A percentile compares a stretch with the other conserved stretches of the same genome.
Evolutionary conservation across 2,888 invertebrate genomes (phyloP).

Genomic region (Habrosyne pyritoides): DNA sequence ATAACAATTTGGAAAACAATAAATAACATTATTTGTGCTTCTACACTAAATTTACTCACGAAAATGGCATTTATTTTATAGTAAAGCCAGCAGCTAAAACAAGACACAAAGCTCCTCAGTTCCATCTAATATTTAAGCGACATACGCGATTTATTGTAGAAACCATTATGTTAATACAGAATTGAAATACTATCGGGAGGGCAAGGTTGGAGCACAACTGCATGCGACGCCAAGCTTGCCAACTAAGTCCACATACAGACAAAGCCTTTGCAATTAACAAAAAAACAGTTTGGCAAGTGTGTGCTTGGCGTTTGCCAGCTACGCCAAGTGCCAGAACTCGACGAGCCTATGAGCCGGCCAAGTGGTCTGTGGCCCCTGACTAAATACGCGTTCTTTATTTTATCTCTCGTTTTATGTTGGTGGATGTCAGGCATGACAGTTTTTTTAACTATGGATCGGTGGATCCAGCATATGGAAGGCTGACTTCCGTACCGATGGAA

Average conservation of each 20-base stretch:
- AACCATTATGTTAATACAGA: neutral
- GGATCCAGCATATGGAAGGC: no score
- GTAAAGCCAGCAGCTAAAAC: no score
- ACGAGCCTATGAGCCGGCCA: neutral
- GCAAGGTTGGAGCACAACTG: neutral
- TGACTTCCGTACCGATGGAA: no score
- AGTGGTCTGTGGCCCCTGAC: neutral
- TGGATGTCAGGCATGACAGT: no score
- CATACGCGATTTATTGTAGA: neutral
- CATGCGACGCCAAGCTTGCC: conserved; percentile 1
- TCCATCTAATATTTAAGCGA: neutral
- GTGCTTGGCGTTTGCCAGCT: conserved; percentile 26
- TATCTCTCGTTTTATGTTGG: neutral
- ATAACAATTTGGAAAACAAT: no score
- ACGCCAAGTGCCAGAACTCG: conserved; percentile 16
- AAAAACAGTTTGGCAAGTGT: conserved; percentile 39
- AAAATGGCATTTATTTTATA: no score
- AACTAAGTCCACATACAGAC: conserved; percentile 5
- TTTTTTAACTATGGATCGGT: no score
- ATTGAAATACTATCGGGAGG: neutral
- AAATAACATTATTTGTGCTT: no score
- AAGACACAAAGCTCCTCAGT: no score
- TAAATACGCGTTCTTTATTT: neutral
- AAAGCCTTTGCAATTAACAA: conserved; percentile 39
- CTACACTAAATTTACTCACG: no score